Base-by-base conservation (phyloP, 2,888 invertebrate genomes). In the Drepanosiphum platanoidis region DNA sequence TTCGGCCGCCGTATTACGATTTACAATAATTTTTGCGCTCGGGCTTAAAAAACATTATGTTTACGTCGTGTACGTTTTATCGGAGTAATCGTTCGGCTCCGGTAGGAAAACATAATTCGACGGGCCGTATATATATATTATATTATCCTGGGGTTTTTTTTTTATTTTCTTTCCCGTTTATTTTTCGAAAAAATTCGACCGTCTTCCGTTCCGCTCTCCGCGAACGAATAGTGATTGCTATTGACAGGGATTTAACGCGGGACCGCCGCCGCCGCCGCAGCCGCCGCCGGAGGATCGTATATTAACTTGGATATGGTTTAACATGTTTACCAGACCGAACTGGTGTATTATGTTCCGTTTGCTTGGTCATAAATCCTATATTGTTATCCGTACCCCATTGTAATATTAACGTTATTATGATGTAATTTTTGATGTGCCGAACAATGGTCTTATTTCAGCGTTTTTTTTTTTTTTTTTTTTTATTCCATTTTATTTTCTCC, bases 391-490 rank as follows among this genome's bases (percentile, higher is more conserved):
- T 27, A n/a, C 11, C 11, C 61, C 18, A 52, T 74, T 74, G 83
- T 68, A 52, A 18, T 75, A 80, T 70, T 81, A 68, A 64, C 32
- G 42, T 74, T 74, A 66, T 64, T 64, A 66, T 66, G 83, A 46
- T 52, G 83, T 66, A 83, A 83, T 83, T 83, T 82, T 83, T 83
- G 83, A 75, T 46, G 32, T 46, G 64, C 66, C 36, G 13, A 66
- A 74, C 66, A 83, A 83, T 74, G 34, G 74, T 61, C 66, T 46
- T 34, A 18, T 32, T n/a, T 11, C 18, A 5, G 30, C 0, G n/a
- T 58, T 75, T 58, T 58, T 46, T 58, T 75, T 36, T n/a, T n/a
- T 72, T 42, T 9, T 78, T 78, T 42, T 30, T 42, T 22, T 61
- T 42, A 11, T 42, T 42, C 11, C 11, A 11, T 4, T 46, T 46